Evolutionary conservation across 2,888 invertebrate genomes (phyloP).

Genomic region (Prenolepis imparis): DNA sequence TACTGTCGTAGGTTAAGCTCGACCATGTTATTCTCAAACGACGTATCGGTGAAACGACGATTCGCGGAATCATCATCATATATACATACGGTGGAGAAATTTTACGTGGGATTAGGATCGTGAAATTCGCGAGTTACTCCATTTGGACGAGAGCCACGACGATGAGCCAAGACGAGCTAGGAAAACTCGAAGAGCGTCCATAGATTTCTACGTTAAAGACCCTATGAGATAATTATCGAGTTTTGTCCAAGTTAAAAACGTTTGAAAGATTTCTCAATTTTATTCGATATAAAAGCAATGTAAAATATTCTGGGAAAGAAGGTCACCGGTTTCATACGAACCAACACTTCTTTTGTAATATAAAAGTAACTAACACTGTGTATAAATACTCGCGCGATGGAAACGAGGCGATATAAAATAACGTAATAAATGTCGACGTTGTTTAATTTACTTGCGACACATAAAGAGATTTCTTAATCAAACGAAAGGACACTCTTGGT

Average conservation of each 20-base stretch:
- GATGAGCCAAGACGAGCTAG: conserved; percentile 17
- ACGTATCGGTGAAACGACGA: conserved; percentile 24
- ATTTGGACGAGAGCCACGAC: conserved; percentile 38
- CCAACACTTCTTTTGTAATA: background rate
- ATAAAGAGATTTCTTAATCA: background rate
- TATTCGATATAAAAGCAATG: background rate
- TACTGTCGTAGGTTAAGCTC: conserved; percentile 1
- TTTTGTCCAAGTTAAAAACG: background rate
- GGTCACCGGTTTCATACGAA: background rate
- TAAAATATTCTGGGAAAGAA: background rate
- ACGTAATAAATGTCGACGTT: background rate
- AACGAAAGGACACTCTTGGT: background rate
- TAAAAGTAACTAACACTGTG: background rate
- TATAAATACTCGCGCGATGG: background rate
- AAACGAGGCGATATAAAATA: background rate
- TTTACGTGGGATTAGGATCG: conserved; percentile 25
- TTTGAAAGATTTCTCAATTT: background rate
- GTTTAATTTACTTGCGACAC: conserved; percentile 5
- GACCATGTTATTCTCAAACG: conserved; percentile 10
- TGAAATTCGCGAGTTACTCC: conserved; percentile 38
- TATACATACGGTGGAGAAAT: conserved; percentile 32
- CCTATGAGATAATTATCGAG: conserved; percentile 8
- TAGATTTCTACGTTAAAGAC: background rate
- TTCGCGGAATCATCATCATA: conserved; percentile 36
- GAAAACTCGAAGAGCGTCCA: background rate